These are phyloP conservation scores for Smittia aterrima DNA, from an alignment of 2,888 invertebrate genomes.

Conservation along the genomic window DNA sequence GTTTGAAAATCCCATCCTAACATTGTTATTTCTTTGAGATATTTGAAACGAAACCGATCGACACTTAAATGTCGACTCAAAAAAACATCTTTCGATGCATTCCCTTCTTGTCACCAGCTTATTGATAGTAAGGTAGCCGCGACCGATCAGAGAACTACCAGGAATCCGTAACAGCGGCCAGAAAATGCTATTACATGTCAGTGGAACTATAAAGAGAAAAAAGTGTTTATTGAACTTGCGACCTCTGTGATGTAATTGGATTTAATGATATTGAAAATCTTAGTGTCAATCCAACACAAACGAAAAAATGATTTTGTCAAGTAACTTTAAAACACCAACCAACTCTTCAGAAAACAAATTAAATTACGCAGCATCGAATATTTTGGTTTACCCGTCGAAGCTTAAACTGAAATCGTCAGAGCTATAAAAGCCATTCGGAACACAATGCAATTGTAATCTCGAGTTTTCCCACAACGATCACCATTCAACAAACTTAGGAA, in stretches of 20 bases:
- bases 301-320: too few relatives aligned
- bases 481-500: neutral
- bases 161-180: slow-evolving; percentile 77
- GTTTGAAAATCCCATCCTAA: slow-evolving; percentile 52
- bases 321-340: too few relatives aligned
- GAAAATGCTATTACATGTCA: slow-evolving; percentile 59
- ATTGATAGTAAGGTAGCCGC: slow-evolving; percentile 61
- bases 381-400: too few relatives aligned
- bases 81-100: slow-evolving; percentile 65
- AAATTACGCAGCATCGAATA: too few relatives aligned
- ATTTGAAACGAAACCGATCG: slow-evolving; percentile 59
- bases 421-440: neutral
- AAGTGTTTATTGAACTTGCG: neutral
- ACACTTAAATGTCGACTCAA: slow-evolving; percentile 58
- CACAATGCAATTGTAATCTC: neutral
- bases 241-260: neutral
- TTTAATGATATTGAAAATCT: neutral
- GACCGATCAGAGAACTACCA: slow-evolving; percentile 70
- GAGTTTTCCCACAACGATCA: neutral
- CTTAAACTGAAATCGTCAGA: too few relatives aligned
- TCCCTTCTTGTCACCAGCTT: slow-evolving; percentile 63
- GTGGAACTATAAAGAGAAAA: slow-evolving; percentile 53
- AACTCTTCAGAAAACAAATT: too few relatives aligned
- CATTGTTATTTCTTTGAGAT: slow-evolving; percentile 53
- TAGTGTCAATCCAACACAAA: neutral